phyloP scores from a whole-genome alignment of 37 sponge, comb jelly and placozoan species.

The Dysidea cf. avara region DNA sequence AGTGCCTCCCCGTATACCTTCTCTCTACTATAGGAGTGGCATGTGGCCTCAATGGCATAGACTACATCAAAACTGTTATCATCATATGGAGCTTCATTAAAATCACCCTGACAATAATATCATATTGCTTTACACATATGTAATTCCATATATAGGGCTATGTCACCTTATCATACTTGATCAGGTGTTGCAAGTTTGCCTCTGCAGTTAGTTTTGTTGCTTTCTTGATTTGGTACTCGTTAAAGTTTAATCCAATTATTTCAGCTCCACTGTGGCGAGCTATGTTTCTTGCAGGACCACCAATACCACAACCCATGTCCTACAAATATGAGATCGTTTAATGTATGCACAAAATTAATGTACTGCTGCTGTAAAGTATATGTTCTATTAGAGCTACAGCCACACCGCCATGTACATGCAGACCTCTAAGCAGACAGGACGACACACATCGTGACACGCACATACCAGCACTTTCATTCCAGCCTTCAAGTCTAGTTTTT shows the following conservation, averaged over 20 bases:
- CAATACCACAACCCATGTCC: conserved; percentile 25
- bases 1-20: conserved; percentile 19
- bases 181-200: neutral
- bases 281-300: conserved; percentile 12
- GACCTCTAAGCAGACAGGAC: neutral
- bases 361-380: no score
- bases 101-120: conserved; percentile 16
- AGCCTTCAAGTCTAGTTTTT: neutral
- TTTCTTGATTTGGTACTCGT: neutral
- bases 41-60: conserved; percentile 25
- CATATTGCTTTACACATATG: neutral
- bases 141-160: no score
- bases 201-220: neutral
- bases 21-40: conserved; percentile 8
- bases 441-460: neutral
- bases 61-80: conserved; percentile 31
- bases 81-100: conserved; percentile 8
- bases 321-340: no score
- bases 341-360: neutral
- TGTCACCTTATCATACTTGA: neutral
- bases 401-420: neutral
- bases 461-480: conserved; percentile 51
- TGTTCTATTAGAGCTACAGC: neutral
- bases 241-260: conserved; percentile 10
- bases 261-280: neutral